Evolutionary conservation across 2,888 invertebrate species (phyloP), one percentile per base, ranked within the genome.

Genomic region (Onthophagus sagittarius): DNA sequence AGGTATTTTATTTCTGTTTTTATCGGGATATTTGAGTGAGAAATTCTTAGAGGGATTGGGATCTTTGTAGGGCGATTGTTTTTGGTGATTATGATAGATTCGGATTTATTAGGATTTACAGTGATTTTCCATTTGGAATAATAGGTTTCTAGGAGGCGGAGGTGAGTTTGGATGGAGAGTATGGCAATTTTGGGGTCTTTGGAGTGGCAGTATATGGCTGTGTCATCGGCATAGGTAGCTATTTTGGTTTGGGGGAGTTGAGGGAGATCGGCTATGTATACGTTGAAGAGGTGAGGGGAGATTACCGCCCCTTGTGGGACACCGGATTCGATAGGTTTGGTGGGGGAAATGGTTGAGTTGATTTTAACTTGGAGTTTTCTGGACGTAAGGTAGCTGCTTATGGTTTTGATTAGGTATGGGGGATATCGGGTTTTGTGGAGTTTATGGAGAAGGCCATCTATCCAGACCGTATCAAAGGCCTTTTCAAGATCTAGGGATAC

Each of bases 391-490:
- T 80, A 82, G 2, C 77, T 77, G 39, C 75, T 32, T 1, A 79
- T 70, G n/a, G 80, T 14, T 72, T 76, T 77, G 0, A 80, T 75
- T 62, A 77, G 72, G 39, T 79, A 71, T 14, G 62, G 15, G 79
- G 79, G 63, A n/a, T 79, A 74, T 32, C 77, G 71, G 53, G 39
- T 63, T 67, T 72, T 70, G n/a, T 73, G 73, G 11, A 82, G 74
- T 77, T 79, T 80, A 69, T 71, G 75, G 5, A 80, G 32, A 0
- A 82, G 77, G 2, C 79, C 81, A 1, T 79, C 72, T 63, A 82
- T 81, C 81, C 82, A 83, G 2, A 84, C 81, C n/a, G 77, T 77
- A 74, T 83, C 80, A 72, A 84, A 83, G 0, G 82, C 82, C 73
- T 80, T 80, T 64, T 79, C 77, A 1, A 82, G 74, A 70, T 84